These are phyloP conservation scores for Phyllotreta cruciferae DNA, from an alignment of 2,888 invertebrate genomes.

Conservation along the genomic window DNA sequence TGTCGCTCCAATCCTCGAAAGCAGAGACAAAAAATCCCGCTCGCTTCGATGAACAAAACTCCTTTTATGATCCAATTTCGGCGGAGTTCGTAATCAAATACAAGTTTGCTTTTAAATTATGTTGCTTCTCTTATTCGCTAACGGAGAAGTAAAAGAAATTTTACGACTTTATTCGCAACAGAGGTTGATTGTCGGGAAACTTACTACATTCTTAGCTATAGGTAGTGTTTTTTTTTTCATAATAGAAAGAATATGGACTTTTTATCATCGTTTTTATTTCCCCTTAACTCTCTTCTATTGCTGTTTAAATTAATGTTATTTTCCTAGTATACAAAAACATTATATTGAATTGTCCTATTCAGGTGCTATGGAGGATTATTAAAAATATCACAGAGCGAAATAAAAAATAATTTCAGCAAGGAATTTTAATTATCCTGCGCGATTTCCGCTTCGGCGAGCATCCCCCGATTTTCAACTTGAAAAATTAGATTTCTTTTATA, in stretches of 20 bases:
- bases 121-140: slow-evolving; percentile 5
- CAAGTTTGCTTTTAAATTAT: slow-evolving; percentile 15
- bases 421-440: slow-evolving; percentile 19
- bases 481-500: slow-evolving; percentile 44
- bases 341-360: no score
- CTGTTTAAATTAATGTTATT: no score
- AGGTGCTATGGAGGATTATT: no score
- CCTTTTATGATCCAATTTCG: slow-evolving; percentile 11
- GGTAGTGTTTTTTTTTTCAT: slow-evolving; percentile 3
- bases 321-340: no score
- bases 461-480: slow-evolving; percentile 30
- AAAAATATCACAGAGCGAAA: neutral
- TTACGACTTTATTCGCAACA: slow-evolving; percentile 11
- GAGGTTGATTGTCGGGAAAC: slow-evolving; percentile 3
- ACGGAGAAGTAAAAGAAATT: neutral
- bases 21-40: slow-evolving; percentile 1
- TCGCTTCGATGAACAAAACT: slow-evolving; percentile 1
- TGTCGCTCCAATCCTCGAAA: slow-evolving; percentile 6
- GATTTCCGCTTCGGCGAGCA: slow-evolving; percentile 10
- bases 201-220: neutral
- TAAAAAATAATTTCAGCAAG: slow-evolving; percentile 17
- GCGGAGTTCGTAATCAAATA: slow-evolving; percentile 10
- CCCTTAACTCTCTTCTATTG: no score
- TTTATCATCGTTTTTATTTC: no score
- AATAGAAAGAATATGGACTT: no score